Percentiles rank a stretch among this genome's conserved stretches.
phyloP scores from a whole-genome alignment of 2,888 invertebrate species.

The Falcaria lacertinaria region DNA sequence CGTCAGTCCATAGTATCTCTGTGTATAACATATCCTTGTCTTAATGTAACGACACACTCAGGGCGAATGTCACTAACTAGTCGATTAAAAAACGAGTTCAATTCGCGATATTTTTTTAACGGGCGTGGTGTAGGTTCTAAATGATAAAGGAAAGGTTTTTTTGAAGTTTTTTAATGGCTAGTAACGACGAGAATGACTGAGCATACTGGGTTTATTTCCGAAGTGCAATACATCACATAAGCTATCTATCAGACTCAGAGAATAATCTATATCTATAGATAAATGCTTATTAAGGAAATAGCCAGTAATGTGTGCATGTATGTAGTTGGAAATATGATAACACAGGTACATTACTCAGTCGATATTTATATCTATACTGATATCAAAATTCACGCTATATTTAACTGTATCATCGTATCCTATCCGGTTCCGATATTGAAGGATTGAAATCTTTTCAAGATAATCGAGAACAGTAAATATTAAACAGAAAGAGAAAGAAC shows the following conservation, averaged over 20 bases:
- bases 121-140: too few relatives aligned
- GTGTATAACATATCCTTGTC: conserved; percentile 35
- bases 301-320: too few relatives aligned
- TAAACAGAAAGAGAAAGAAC: too few relatives aligned
- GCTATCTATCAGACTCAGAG: too few relatives aligned
- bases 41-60: conserved; percentile 21
- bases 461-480: too few relatives aligned
- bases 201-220: too few relatives aligned
- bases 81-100: background rate
- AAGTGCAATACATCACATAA: too few relatives aligned
- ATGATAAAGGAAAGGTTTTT: too few relatives aligned
- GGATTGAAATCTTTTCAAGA: background rate
- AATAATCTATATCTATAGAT: too few relatives aligned
- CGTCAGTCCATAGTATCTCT: conserved; percentile 28
- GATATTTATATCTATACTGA: background rate
- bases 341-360: background rate
- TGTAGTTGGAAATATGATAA: background rate
- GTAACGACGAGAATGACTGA: too few relatives aligned
- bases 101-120: background rate
- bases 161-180: too few relatives aligned
- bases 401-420: background rate
- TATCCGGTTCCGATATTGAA: background rate
- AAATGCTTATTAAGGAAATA: too few relatives aligned
- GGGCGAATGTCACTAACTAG: conserved; percentile 9
- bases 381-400: background rate